Evolutionary conservation across 2,113 vertebrate species (phyloP).

Genomic region (Eublepharis macularius): DNA sequence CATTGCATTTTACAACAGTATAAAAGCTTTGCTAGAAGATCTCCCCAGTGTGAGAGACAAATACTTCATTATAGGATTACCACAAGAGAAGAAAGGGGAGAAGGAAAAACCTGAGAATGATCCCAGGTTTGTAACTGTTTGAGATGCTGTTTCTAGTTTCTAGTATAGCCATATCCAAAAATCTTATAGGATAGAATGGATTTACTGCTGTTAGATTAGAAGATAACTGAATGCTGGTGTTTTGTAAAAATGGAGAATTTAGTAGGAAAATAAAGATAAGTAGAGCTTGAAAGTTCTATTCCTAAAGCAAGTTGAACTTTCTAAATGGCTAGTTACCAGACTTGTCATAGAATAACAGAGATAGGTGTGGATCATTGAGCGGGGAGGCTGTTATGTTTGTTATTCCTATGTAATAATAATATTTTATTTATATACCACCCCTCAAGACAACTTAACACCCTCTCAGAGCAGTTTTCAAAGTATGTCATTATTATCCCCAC

Average conservation of each 20-base stretch:
- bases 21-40: conserved; percentile 68
- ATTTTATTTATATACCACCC: too few species aligned
- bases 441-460: too few species aligned
- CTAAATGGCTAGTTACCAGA: neutral
- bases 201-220: neutral
- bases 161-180: neutral
- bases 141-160: neutral
- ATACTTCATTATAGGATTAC: conserved; percentile 69
- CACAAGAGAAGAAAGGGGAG: conserved; percentile 49
- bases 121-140: conserved; percentile 59
- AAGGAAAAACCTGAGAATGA: conserved; percentile 51
- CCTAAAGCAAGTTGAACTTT: neutral
- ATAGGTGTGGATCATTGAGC: too few species aligned
- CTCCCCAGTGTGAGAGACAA: conserved; percentile 70
- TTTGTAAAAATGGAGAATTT: neutral
- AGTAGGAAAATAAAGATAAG: neutral
- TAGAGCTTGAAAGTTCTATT: neutral
- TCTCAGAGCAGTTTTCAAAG: too few species aligned
- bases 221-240: neutral
- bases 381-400: too few species aligned
- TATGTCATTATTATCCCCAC: too few species aligned
- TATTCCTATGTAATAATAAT: neutral
- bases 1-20: conserved; percentile 65
- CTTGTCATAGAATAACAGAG: neutral
- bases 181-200: neutral